Evolutionary conservation across 1,140 invertebrate species (phyloP), one percentile per base, ranked within the genome.

Genomic region (Cherax destructor): DNA sequence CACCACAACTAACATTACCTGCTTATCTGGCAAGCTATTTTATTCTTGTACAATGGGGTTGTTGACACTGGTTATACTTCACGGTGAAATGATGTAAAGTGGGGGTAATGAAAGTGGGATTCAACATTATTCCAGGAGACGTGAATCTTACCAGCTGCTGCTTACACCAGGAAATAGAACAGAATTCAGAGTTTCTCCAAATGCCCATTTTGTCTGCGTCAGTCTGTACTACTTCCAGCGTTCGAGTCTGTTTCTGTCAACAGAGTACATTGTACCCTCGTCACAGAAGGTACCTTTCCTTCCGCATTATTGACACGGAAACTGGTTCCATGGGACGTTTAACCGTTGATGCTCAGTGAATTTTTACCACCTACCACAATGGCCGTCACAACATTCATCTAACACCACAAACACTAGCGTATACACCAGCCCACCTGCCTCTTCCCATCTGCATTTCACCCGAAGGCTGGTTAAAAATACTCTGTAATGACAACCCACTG

Each of bases 221-320:
- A 74, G 24, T 7, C n/a, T 21, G 21, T 5, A 69, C 65, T 69
- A 65, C 13, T 18, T 65, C 69, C 69, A 30, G 16, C 24, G n/a
- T n/a, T 4, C 9, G 21, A 30, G 69, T 30, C 24, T 74, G 69
- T 74, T 74, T 3, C 24, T n/a, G 24, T 30, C 24, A 74, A 30
- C 69, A 30, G 6, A 5, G 24, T 11, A 21, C 4, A 74, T 4
- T 10, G 24, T 9, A 21, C n/a, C 69, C 7, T 74, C 24, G 1
- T 24, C 24, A 30, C n/a, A 11, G 69, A n/a, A 6, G 69, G 24
- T 6, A n/a, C 7, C 4, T 3, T 4, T 21, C 4, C 69, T 74
- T 74, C 69, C 69, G 69, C 69, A n/a, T 74, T 74, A 74, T n/a
- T 30, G 69, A 74, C 69, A 9, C 69, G 69, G 69, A 30, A 74